phyloP scores from a whole-genome alignment of 2,797 vertebrate genomes.

The Vipera ursinii region DNA sequence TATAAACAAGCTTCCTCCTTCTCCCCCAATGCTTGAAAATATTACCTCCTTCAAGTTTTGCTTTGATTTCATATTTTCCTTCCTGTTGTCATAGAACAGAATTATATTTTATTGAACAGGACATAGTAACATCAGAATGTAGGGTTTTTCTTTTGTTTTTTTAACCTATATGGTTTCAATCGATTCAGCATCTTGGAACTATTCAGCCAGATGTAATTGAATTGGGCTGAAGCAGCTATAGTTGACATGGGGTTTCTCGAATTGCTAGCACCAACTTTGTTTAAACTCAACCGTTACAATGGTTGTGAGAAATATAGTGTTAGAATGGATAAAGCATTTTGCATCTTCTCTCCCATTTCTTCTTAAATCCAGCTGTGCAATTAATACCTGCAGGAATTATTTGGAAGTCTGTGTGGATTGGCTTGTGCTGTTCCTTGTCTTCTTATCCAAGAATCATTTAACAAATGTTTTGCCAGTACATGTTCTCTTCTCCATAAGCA shows the following conservation, averaged over 20 bases:
- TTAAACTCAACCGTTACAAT: conserved; percentile 65
- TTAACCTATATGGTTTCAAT: conserved; percentile 57
- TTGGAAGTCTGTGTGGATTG: conserved; percentile 56
- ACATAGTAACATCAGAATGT: conserved; percentile 32
- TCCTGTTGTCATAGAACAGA: neutral
- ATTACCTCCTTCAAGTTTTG: conserved; percentile 10
- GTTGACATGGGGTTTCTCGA: conserved; percentile 74
- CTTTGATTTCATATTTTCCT: neutral
- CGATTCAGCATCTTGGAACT: conserved; percentile 69
- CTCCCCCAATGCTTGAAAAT: conserved; percentile 2
- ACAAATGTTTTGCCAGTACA: conserved; percentile 43
- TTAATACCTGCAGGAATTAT: conserved; percentile 62
- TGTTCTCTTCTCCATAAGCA: conserved; percentile 53
- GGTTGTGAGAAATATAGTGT: conserved; percentile 71
- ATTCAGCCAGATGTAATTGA: conserved; percentile 75
- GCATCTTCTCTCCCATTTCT: conserved; percentile 58
- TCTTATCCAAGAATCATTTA: conserved; percentile 53
- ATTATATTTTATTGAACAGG: conserved; percentile 39
- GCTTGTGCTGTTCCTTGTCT: conserved; percentile 55
- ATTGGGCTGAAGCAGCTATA: conserved; percentile 77
- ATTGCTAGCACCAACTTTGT: conserved; percentile 77
- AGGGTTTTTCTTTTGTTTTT: conserved; percentile 17
- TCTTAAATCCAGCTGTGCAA: conserved; percentile 58
- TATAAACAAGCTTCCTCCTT: conserved; percentile 28
- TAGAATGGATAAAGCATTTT: conserved; percentile 69